phyloP scores from a whole-genome alignment of 2,113 vertebrate genomes.

The Megaleporinus macrocephalus region DNA sequence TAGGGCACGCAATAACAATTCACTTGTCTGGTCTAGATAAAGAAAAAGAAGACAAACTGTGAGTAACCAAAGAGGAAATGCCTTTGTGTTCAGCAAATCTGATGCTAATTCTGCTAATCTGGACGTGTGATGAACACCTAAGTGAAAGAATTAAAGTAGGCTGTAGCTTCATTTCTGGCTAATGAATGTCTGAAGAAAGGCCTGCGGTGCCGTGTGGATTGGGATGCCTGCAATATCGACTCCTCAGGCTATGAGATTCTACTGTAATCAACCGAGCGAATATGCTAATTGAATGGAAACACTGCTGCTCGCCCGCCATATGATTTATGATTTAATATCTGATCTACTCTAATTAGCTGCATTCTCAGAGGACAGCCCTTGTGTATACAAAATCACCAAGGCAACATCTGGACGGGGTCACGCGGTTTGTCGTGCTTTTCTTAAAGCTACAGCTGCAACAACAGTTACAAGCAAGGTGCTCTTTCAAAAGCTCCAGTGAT shows the following conservation, averaged over 20 bases:
- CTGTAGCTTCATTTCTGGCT: conserved; percentile 13
- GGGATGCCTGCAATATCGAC: conserved; percentile 41
- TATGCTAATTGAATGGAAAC: conserved; percentile 69
- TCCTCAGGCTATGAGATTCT: conserved; percentile 65
- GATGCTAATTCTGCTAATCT: background rate
- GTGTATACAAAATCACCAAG: conserved; percentile 38
- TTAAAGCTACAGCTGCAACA: conserved; percentile 29
- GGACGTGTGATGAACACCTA: background rate
- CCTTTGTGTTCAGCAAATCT: background rate
- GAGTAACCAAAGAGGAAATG: background rate
- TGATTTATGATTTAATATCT: conserved; percentile 74
- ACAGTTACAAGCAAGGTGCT: background rate
- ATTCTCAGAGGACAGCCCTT: conserved; percentile 47
- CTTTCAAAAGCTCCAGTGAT: background rate
- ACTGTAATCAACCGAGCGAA: conserved; percentile 67
- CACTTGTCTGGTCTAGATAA: too few relatives aligned
- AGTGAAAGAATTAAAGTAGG: conserved; percentile 13
- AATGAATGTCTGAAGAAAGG: conserved; percentile 37
- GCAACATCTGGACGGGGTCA: conserved; percentile 37
- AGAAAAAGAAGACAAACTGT: too few relatives aligned
- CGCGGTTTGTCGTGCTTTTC: conserved; percentile 1
- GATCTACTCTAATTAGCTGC: conserved; percentile 70
- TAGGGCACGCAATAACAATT: too few relatives aligned
- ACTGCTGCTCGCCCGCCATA: conserved; percentile 56
- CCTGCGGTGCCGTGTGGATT: conserved; percentile 13